Evolutionary conservation across 1,140 invertebrate species (phyloP).

Genomic region (Euborellia annulipes): DNA sequence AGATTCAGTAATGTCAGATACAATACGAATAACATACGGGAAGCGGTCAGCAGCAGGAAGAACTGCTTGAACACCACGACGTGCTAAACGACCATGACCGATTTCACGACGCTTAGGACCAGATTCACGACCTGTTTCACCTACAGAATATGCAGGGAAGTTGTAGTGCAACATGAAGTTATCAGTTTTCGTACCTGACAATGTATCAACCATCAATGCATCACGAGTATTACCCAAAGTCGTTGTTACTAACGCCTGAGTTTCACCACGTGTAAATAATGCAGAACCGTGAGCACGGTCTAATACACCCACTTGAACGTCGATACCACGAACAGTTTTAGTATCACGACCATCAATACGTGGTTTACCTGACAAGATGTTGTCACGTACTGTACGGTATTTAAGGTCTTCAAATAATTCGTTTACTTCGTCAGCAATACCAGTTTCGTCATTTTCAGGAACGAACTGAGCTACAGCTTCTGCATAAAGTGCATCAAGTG

Average conservation of each 20-base stretch:
- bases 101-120: conserved; percentile 10
- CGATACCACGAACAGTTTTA: conserved; percentile 4
- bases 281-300: conserved; percentile 7
- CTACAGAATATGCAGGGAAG: conserved; percentile 10
- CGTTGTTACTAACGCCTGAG: neutral
- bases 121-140: conserved; percentile 1
- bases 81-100: conserved; percentile 12
- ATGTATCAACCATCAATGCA: conserved; percentile 7
- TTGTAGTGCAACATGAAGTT: conserved; percentile 11
- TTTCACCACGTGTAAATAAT: conserved; percentile 6
- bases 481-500: conserved; percentile 4
- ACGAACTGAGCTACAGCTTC: conserved; percentile 7
- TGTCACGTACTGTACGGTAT: conserved; percentile 5
- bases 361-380: conserved; percentile 5
- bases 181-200: neutral
- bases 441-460: conserved; percentile 2
- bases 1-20: conserved; percentile 30
- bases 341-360: conserved; percentile 11
- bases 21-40: conserved; percentile 28
- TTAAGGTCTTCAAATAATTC: neutral
- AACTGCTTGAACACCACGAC: neutral
- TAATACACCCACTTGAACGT: conserved; percentile 2
- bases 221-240: conserved; percentile 8
- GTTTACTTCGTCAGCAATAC: neutral
- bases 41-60: conserved; percentile 13